A percentile compares a stretch with the other conserved stretches of the same genome.
Conservation (phyloP, 37 sponge, comb jelly and placozoan genomes). For the Chondrilla cf. caribensis region DNA sequence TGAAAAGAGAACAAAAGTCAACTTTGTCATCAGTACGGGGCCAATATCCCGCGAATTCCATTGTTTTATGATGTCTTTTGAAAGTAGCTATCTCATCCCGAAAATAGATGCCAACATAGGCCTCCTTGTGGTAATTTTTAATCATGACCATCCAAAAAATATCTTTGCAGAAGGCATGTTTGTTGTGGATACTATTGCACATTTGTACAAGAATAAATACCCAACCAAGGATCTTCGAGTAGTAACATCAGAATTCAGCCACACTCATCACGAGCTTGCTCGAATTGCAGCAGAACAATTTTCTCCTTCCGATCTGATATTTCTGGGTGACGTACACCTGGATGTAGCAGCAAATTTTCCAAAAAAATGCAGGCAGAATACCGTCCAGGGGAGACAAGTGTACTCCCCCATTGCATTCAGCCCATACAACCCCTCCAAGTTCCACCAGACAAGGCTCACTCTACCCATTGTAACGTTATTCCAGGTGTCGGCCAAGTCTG, state of each 20-base stretch:
- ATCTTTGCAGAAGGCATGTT: constrained; percentile 31
- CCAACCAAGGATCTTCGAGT: constrained; percentile 40
- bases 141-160: constrained; percentile 14
- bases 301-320: constrained; percentile 39
- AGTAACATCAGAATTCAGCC: constrained; percentile 1
- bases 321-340: constrained; percentile 52
- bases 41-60: constrained; percentile 45
- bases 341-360: constrained; percentile 47
- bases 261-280: constrained; percentile 15
- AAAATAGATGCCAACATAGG: constrained; percentile 38
- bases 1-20: constrained; percentile 29
- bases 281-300: constrained; percentile 41
- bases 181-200: constrained; percentile 24
- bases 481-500: constrained; percentile 19
- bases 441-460: constrained; percentile 28
- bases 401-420: constrained; percentile 48
- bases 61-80: constrained; percentile 60
- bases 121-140: constrained; percentile 30
- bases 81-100: constrained; percentile 42
- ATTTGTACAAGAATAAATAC: constrained; percentile 60
- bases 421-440: constrained; percentile 45
- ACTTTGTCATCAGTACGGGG: constrained; percentile 47
- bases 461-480: constrained; percentile 40
- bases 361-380: constrained; percentile 47
- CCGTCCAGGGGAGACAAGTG: constrained; percentile 21